Evolutionary conservation across 2,888 invertebrate species (phyloP).

Genomic region (Nyleta sp.): DNA sequence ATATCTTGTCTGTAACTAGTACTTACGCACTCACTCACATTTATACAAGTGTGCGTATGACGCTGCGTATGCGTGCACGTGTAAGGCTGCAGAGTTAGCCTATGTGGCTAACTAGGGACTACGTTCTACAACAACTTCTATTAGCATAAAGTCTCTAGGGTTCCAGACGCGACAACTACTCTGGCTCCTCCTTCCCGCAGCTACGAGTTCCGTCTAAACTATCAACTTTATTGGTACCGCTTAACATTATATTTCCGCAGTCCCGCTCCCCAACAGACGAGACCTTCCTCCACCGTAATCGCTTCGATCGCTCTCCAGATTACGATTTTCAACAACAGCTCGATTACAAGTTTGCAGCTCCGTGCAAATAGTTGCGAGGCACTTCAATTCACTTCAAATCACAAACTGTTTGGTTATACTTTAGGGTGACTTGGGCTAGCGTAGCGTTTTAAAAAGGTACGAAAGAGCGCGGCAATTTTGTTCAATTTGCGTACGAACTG

Average conservation of each 20-base stretch:
- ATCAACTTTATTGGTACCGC: slow-evolving; percentile 74
- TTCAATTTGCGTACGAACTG: slow-evolving; percentile 22
- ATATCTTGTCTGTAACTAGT: slow-evolving; percentile 35
- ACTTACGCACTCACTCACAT: slow-evolving; percentile 38
- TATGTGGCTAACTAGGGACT: slow-evolving; percentile 62
- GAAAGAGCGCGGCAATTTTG: slow-evolving; percentile 6
- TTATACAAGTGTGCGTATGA: slow-evolving; percentile 29
- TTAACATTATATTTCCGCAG: slow-evolving; percentile 68
- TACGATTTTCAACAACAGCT: slow-evolving; percentile 24
- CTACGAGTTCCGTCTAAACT: slow-evolving; percentile 71
- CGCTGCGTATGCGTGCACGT: slow-evolving; percentile 6
- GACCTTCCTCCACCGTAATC: slow-evolving; percentile 18
- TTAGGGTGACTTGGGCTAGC: slow-evolving; percentile 1
- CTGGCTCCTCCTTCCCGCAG: slow-evolving; percentile 59
- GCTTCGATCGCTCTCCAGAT: slow-evolving; percentile 23
- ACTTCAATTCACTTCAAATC: slow-evolving; percentile 26
- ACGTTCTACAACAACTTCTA: slow-evolving; percentile 74
- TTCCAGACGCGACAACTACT: slow-evolving; percentile 75
- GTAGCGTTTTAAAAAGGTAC: not conserved
- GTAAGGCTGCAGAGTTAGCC: slow-evolving; percentile 40
- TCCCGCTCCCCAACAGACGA: slow-evolving; percentile 7
- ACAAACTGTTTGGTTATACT: not conserved
- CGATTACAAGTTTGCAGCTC: slow-evolving; percentile 9
- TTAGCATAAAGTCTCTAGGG: slow-evolving; percentile 76
- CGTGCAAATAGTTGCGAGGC: slow-evolving; percentile 20